Conservation (phyloP, 2,797 vertebrate species). For the Limnodromus scolopaceus region DNA sequence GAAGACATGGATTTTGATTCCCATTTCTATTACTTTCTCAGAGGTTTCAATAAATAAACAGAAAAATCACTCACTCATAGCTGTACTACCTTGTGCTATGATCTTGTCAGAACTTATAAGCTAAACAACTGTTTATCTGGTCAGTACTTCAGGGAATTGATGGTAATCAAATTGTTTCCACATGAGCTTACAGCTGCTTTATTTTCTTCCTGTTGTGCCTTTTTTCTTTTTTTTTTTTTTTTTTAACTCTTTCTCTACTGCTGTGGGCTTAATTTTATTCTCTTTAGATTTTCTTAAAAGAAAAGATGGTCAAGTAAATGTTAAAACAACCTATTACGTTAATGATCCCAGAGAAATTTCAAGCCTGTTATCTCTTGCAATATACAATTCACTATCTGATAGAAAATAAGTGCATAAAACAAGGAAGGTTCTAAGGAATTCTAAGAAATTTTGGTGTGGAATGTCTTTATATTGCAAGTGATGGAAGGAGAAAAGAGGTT, state of each 20-base stretch:
- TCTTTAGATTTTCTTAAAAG: neutral
- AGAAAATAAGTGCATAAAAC: neutral
- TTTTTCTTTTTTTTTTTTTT: too few relatives aligned
- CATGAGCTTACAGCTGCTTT: conserved; percentile 21
- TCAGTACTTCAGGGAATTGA: conserved; percentile 41
- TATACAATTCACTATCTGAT: neutral
- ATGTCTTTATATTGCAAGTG: neutral
- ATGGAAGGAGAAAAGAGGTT: neutral
- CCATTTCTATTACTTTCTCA: conserved; percentile 14
- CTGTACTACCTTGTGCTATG: conserved; percentile 23
- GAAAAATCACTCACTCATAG: neutral
- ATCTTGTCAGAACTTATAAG: conserved; percentile 52
- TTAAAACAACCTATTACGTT: neutral
- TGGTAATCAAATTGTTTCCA: conserved; percentile 58
- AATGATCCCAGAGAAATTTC: neutral
- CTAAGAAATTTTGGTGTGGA: neutral
- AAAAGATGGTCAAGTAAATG: neutral
- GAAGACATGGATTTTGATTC: conserved; percentile 3
- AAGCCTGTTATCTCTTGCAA: neutral
- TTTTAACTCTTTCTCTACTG: neutral
- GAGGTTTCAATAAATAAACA: conserved; percentile 6
- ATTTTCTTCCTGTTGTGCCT: neutral
- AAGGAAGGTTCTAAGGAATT: neutral
- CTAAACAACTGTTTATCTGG: conserved; percentile 33
- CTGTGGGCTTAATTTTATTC: neutral